These are phyloP conservation scores for Cephus rjabovi DNA, from an alignment of 2,888 invertebrate species.

Conservation along the genomic window DNA sequence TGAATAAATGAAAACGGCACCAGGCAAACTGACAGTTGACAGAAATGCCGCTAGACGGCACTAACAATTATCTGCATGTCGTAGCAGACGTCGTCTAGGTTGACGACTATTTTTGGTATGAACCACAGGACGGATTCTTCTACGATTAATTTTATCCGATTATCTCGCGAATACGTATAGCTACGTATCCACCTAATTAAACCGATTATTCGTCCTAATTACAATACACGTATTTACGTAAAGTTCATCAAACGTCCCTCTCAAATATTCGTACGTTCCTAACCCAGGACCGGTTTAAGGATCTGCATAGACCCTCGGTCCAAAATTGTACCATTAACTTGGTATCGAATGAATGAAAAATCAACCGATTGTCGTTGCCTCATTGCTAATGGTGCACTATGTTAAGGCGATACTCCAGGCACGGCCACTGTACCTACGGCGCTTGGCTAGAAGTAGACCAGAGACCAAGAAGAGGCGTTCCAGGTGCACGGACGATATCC, in stretches of 20 bases:
- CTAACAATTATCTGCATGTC: constrained; percentile 61
- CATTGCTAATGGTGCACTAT: neutral
- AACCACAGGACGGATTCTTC: neutral
- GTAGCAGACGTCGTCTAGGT: constrained; percentile 57
- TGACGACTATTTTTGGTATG: constrained; percentile 13
- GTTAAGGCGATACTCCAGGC: neutral
- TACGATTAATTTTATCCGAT: neutral
- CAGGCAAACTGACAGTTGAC: constrained; percentile 62
- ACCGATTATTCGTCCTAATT: too few species aligned
- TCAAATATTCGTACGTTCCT: neutral
- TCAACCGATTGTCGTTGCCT: neutral
- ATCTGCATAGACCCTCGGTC: neutral
- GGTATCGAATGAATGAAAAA: neutral
- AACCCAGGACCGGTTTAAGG: neutral
- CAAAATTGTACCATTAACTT: neutral
- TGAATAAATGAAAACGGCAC: constrained; percentile 59
- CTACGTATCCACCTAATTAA: too few species aligned
- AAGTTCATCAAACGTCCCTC: neutral
- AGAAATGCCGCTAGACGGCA: constrained; percentile 60
- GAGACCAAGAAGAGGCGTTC: neutral
- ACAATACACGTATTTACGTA: neutral
- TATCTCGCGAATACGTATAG: neutral
- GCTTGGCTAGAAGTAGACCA: neutral
- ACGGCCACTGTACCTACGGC: neutral
- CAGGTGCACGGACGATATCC: constrained; percentile 17